Evolutionary conservation across 2,888 invertebrate species (phyloP).

Genomic region (Theodoxus fluviatilis): DNA sequence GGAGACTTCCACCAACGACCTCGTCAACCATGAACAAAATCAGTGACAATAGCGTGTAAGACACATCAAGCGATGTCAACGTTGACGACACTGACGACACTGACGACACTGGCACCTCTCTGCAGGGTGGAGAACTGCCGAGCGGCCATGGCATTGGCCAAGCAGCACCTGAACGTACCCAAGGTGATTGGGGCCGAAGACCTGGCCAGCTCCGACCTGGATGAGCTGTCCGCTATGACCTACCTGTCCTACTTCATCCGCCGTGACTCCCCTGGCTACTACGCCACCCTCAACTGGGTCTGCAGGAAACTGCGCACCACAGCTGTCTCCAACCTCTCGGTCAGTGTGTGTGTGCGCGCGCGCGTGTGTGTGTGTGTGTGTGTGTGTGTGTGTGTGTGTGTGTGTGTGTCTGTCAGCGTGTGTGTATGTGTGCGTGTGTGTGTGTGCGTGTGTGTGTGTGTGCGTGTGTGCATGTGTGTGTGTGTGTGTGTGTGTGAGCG

Average conservation of each 20-base stretch:
- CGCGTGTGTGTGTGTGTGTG: background rate
- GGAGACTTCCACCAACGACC: no score
- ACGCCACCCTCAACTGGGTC: slow-evolving; percentile 91
- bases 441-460: background rate
- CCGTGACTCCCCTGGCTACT: slow-evolving; percentile 88
- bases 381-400: background rate
- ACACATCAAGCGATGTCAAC: no score
- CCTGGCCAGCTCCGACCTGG: slow-evolving; percentile 90
- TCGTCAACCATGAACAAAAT: no score
- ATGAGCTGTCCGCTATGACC: slow-evolving; percentile 97
- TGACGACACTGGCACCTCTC: background rate
- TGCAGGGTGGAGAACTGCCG: slow-evolving; percentile 89
- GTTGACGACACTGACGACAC: no score
- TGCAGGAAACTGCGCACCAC: slow-evolving; percentile 78
- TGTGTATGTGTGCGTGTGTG: background rate
- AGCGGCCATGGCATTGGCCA: slow-evolving; percentile 91
- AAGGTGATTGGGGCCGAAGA: slow-evolving; percentile 95
- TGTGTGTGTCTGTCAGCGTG: background rate
- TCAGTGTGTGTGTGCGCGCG: slow-evolving; percentile 67
- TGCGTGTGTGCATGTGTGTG: background rate
- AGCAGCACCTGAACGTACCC: slow-evolving; percentile 88
- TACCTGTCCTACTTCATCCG: slow-evolving; percentile 98
- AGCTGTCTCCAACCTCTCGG: slow-evolving; percentile 86
- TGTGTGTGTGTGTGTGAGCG: background rate
- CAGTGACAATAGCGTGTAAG: no score